phyloP scores from a whole-genome alignment of 2,113 vertebrate species.

The Chaenogobius annularis region DNA sequence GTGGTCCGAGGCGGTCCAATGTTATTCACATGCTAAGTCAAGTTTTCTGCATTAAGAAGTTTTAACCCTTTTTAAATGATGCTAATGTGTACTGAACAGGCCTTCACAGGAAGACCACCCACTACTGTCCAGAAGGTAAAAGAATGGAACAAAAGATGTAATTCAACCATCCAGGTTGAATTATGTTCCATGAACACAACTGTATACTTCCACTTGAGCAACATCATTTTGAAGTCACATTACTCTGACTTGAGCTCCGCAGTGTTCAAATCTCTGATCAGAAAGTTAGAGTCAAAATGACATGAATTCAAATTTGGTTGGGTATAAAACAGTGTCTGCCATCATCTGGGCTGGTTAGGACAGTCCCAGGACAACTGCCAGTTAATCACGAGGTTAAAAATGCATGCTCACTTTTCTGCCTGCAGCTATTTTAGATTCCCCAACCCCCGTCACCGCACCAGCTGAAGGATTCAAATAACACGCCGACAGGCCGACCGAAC shows the following conservation, averaged over 20 bases:
- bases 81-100: too few relatives aligned
- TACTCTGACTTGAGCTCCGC: slow-evolving; percentile 5
- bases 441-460: too few relatives aligned
- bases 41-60: not conserved
- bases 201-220: too few relatives aligned
- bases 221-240: too few relatives aligned
- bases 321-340: too few relatives aligned
- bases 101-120: too few relatives aligned
- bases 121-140: too few relatives aligned
- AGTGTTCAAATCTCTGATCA: slow-evolving; percentile 14
- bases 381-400: not conserved
- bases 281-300: not conserved
- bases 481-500: not conserved
- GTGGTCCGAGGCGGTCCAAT: slow-evolving; percentile 39
- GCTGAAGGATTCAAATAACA: not conserved
- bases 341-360: too few relatives aligned
- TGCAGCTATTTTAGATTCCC: not conserved
- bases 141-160: too few relatives aligned
- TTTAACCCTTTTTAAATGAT: not conserved
- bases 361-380: not conserved
- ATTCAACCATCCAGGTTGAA: too few relatives aligned
- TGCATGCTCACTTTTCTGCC: not conserved
- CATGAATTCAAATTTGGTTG: too few relatives aligned
- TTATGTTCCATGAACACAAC: too few relatives aligned
- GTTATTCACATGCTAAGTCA: slow-evolving; percentile 32